phyloP scores from a whole-genome alignment of 2,113 vertebrate species.

The Neopipo cinnamomea region DNA sequence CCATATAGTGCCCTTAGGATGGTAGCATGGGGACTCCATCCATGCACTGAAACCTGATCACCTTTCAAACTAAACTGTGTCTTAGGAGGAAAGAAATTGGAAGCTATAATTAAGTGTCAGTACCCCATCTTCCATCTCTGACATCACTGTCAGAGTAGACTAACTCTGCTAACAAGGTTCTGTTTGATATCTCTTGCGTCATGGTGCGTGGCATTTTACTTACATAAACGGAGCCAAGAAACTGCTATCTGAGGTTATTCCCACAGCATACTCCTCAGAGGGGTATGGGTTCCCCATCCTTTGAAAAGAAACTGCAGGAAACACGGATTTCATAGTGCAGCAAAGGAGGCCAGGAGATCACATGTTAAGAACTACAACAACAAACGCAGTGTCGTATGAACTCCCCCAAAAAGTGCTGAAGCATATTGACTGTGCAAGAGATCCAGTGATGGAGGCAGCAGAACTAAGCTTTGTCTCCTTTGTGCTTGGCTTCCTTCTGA shows the following conservation, averaged over 20 bases:
- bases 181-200: neutral
- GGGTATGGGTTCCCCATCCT: neutral
- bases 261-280: neutral
- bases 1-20: neutral
- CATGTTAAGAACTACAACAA: neutral
- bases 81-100: neutral
- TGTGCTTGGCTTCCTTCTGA: neutral
- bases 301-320: neutral
- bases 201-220: neutral
- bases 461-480: neutral
- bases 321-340: neutral
- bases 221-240: neutral
- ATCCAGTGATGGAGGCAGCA: neutral
- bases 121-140: neutral
- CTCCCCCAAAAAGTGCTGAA: neutral
- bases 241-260: neutral
- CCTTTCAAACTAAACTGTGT: neutral
- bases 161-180: neutral
- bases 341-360: neutral
- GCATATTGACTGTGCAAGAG: neutral
- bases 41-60: accelerated
- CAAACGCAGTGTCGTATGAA: accelerated
- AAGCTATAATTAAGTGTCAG: neutral
- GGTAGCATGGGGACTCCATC: neutral
- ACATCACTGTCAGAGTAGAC: neutral